These are phyloP conservation scores for Poecile montanus DNA, from an alignment of 2,797 vertebrate species.

Conservation along the genomic window DNA sequence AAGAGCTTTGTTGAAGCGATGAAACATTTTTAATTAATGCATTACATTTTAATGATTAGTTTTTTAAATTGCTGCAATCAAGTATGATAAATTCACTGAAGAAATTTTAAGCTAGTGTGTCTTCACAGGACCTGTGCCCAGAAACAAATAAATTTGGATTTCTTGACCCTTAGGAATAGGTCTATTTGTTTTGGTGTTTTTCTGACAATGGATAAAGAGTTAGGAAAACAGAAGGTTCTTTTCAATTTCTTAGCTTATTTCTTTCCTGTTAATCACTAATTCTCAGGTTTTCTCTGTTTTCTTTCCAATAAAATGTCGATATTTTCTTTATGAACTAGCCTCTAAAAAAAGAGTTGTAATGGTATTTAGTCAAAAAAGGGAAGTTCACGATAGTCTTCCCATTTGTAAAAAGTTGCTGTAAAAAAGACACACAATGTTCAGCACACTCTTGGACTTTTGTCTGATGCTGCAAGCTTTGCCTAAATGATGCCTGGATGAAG, in stretches of 20 bases:
- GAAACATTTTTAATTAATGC: background rate
- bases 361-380: background rate
- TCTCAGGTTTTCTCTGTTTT: background rate
- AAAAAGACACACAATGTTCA: background rate
- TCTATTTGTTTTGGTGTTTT: background rate
- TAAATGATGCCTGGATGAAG: background rate
- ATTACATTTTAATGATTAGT: background rate
- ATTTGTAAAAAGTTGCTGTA: background rate
- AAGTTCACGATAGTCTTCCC: background rate
- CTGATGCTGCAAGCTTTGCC: background rate
- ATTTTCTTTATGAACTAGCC: background rate
- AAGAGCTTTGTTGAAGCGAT: background rate
- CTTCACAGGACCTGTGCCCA: background rate
- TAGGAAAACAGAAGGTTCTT: background rate
- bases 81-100: background rate
- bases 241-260: background rate
- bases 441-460: rapidly evolving
- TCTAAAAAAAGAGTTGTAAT: background rate
- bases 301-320: background rate
- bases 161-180: background rate
- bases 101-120: background rate
- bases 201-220: background rate
- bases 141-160: background rate
- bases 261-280: background rate
- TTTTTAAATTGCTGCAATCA: background rate